Evolutionary conservation across 2,797 vertebrate genomes (phyloP), one percentile per base, ranked within the genome.

Genomic region (Danio kyathit): DNA sequence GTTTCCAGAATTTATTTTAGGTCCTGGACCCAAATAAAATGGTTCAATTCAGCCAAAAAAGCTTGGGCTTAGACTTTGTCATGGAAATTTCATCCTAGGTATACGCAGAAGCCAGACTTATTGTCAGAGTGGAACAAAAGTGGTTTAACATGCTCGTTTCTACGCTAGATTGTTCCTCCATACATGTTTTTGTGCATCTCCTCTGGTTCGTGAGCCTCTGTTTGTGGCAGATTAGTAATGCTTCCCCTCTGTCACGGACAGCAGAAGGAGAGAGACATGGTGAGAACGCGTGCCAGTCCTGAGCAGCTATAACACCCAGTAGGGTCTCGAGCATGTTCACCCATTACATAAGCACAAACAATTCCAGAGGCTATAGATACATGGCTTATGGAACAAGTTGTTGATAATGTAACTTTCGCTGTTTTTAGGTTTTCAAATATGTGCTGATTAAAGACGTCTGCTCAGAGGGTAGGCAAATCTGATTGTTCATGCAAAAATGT

Each of bases 231-330:
- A 87, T 87, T 87, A 86, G 72, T 84, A 83, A 87, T 82, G 75
- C 78, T 75, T 77, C 80, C 84, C 86, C 86, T 84, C 84, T 87
- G 84, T 83, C 79, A 84, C 46, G 79, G 76, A 83, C 84, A 73
- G 81, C 86, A 86, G 86, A 84, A 87, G 86, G 86, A 82, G 81
- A 77, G 75, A 84, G 84, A 84, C 83, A 84, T 82, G 84, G 71
- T 66, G 79, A 19, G 80, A 79, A 44, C 17, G 61, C 57, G 74
- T 84, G 84, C 86, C 86, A 87, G 74, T 72, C 80, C 82, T 82
- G 74, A 82, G 67, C 48, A 72, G 80, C 79, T 63, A 16, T 86
- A 73, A 82, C 82, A 76, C 82, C 65, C 86, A 81, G 80, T 60
- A 69, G 76, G 86, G 83, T 79, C 79, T 83, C 81, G 72, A 83